Conservation (phyloP, 2,888 invertebrate species). For the Mycogona germanica region DNA sequence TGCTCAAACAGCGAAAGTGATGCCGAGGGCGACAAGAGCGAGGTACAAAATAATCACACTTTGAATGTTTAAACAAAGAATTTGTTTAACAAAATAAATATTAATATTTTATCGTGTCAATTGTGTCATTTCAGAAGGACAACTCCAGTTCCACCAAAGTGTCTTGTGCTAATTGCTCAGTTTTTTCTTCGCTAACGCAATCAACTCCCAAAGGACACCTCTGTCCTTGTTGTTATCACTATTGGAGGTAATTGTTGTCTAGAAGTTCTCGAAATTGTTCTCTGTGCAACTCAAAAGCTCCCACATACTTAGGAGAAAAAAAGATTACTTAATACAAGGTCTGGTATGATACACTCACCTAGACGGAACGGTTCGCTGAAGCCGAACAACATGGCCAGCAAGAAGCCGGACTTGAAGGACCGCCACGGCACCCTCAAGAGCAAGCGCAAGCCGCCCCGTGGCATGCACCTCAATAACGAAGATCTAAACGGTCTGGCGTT, state of each 20-base stretch:
- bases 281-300: not conserved
- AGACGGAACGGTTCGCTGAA: slow-evolving; percentile 70
- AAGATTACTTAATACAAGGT: not conserved
- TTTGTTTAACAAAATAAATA: not conserved
- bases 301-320: too few relatives aligned
- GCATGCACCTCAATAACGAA: slow-evolving; percentile 96
- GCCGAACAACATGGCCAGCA: slow-evolving; percentile 52
- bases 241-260: slow-evolving; percentile 54
- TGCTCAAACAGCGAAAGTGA: slow-evolving; percentile 78
- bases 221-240: slow-evolving; percentile 72
- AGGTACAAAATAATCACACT: slow-evolving; percentile 19
- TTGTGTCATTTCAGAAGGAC: slow-evolving; percentile 10
- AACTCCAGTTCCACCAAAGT: slow-evolving; percentile 23
- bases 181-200: slow-evolving; percentile 58
- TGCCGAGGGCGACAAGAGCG: slow-evolving; percentile 71
- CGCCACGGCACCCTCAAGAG: slow-evolving; percentile 26
- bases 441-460: slow-evolving; percentile 78
- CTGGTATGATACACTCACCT: slow-evolving; percentile 30
- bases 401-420: slow-evolving; percentile 25
- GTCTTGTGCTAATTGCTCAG: slow-evolving; percentile 53
- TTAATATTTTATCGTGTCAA: not conserved
- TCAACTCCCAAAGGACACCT: slow-evolving; percentile 61
- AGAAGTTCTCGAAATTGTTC: not conserved
- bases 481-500: slow-evolving; percentile 86
- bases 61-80: not conserved